A percentile compares a stretch with the other conserved stretches of the same genome.
Evolutionary conservation across 2,113 vertebrate genomes (phyloP).

Genomic region (Gasterosteus aculeatus): DNA sequence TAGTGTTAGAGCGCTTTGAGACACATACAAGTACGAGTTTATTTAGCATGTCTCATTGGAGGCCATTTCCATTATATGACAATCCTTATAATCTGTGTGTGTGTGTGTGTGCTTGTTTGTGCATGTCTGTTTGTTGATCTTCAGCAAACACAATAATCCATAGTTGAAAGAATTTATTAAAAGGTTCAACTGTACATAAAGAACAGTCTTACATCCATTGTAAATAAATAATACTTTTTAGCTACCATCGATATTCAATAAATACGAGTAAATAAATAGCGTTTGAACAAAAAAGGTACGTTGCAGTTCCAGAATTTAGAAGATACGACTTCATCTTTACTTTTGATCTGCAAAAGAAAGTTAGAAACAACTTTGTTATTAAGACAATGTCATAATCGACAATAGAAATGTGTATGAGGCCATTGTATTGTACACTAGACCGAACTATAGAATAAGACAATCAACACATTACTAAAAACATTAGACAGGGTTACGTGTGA

Average conservation of each 20-base stretch:
- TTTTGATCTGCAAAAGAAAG: slow-evolving; percentile 74
- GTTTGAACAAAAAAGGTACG: slow-evolving; percentile 60
- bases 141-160: slow-evolving; percentile 4
- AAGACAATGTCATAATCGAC: background rate
- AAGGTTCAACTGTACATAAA: slow-evolving; percentile 45
- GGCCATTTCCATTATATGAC: background rate
- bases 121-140: background rate
- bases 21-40: too few species aligned
- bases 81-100: background rate
- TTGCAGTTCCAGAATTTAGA: slow-evolving; percentile 47
- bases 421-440: background rate
- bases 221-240: slow-evolving; percentile 60
- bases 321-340: slow-evolving; percentile 78
- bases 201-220: slow-evolving; percentile 48
- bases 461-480: background rate
- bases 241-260: slow-evolving; percentile 68
- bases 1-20: too few species aligned
- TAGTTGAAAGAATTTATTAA: slow-evolving; percentile 80
- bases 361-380: background rate
- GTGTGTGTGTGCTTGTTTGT: background rate
- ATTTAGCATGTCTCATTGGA: background rate
- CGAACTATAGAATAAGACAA: background rate
- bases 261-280: slow-evolving; percentile 82
- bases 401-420: background rate
- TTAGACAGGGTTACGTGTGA: background rate